Base-by-base conservation (phyloP, 2,113 vertebrate genomes). In the Hypocryptadius cinnamomeus region DNA sequence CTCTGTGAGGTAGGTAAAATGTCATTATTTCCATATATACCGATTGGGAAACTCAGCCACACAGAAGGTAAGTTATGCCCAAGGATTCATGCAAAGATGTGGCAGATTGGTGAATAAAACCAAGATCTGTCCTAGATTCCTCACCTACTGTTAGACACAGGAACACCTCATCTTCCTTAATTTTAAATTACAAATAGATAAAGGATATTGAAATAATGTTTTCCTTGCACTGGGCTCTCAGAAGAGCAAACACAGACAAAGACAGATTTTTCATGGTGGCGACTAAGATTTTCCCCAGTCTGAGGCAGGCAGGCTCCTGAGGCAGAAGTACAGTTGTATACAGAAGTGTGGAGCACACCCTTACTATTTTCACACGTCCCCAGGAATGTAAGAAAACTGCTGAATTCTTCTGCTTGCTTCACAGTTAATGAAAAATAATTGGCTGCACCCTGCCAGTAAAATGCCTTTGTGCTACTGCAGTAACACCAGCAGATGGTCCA, bases 1-100 rank as follows among this genome's bases (percentile, higher is more conserved):
- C 77, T 61, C 91, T 90, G 82, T 92, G 96, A 97, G 95, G 90
- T 95, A 97, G 95, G 95, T 93, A 93, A 96, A 94, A 84, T 53
- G 79, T 45, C 39, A 54, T 85, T 84, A 78, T 88, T 92, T 72
- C 84, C 7, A 0, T 65, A 89, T 45, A 71, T 19, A 65, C 60
- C 72, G 35, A 71, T 5, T 54, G 78, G 85, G 78, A 94, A 88
- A 92, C n/a, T 66, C 87, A 94, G 83, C 72, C 94, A 91, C 87
- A 89, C 77, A 84, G 85, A 89, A 93, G 87, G 71, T 69, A 81
- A 95, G 33, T 76, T 60, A 77, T 65, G 82, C 70, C 42, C 85
- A 68, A 81, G 65, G 78, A 74, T 70, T 83, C 47, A 78, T 12
- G 3, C 17, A 84, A 73, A 92, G 71, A 60, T 65, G 37, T 63